Conservation (phyloP, 2,888 invertebrate genomes). For the Euplagia quadripunctaria region DNA sequence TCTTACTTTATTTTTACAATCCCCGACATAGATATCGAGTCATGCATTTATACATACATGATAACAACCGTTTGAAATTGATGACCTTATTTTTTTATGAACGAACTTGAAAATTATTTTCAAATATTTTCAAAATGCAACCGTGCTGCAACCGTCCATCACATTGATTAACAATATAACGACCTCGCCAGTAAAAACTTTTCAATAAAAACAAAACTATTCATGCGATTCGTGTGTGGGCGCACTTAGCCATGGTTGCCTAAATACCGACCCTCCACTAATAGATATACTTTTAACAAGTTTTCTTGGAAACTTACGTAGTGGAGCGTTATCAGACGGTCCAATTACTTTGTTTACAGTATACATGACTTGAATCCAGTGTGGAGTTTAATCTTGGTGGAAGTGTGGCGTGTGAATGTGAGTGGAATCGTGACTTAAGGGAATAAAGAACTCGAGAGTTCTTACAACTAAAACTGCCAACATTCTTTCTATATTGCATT, state of each 20-base stretch:
- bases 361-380: slow-evolving; percentile 23
- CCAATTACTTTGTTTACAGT: slow-evolving; percentile 39
- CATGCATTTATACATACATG: neutral
- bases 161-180: slow-evolving; percentile 19
- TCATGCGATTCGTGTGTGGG: slow-evolving; percentile 42
- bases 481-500: slow-evolving; percentile 11
- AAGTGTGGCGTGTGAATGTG: slow-evolving; percentile 8
- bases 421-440: slow-evolving; percentile 16
- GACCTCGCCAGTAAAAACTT: slow-evolving; percentile 28
- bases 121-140: no score
- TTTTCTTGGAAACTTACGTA: slow-evolving; percentile 48
- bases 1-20: neutral
- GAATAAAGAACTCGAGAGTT: slow-evolving; percentile 3
- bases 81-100: neutral
- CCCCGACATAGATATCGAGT: neutral
- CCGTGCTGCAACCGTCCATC: neutral
- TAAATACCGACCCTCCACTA: slow-evolving; percentile 53
- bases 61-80: neutral
- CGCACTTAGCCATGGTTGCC: slow-evolving; percentile 39
- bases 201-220: slow-evolving; percentile 39
- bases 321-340: slow-evolving; percentile 23
- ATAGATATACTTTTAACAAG: slow-evolving; percentile 71
- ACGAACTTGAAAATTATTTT: no score
- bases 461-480: slow-evolving; percentile 12
- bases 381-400: slow-evolving; percentile 3